Evolutionary conservation across 53 echinoderm and acorn worm species (phyloP), one percentile per base, ranked within the genome.

Genomic region (Crossaster papposus): DNA sequence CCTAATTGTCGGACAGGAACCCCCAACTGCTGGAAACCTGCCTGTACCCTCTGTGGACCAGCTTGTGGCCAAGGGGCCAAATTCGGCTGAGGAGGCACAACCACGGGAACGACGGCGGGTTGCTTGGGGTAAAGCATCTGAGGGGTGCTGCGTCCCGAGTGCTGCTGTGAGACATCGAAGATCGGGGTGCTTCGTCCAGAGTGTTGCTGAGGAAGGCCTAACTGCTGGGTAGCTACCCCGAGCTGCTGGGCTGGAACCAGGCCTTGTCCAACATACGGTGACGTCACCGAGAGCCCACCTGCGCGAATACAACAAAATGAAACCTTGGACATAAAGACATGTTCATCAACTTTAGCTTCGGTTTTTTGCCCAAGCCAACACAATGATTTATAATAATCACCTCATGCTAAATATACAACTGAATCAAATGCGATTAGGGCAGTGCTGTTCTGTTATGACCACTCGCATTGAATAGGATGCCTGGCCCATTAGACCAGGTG

Each of bases 61-160:
- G 3, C 68, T 68, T 68, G 68, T 3, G n/a, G 68, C 28, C 4
- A 28, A 68, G 68, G 9, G 28, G 4, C 22, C 68, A 28, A 28
- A 26, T 24, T 68, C 22, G 24, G 24, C 68, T 68, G 68, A 68
- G 68, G 68, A 26, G 68, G 22, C 68, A 18, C 68, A 68, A 26
- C 68, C 4, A 68, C 68, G 6, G 68, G 24, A 11, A 23, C 68
- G 28, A 18, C 28, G 29, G 28, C 28, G 4, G 68, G 68, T 28
- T 68, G 68, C 28, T 18, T 26, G 28, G n/a, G 28, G n/a, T 68
- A 68, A 26, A 68, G 7, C 68, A 68, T 4, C 11, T 68, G 68
- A 68, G 68, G 68, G n/a, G 68, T 68, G 68, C 68, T 68, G 24
- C 68, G 68, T 26, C 68, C 68, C 28, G 68, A 68, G 4, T 68